Percentiles rank a stretch among this genome's conserved stretches.
Conservation (phyloP, 2,797 vertebrate species). For the Parotocinclus haroldoi region DNA sequence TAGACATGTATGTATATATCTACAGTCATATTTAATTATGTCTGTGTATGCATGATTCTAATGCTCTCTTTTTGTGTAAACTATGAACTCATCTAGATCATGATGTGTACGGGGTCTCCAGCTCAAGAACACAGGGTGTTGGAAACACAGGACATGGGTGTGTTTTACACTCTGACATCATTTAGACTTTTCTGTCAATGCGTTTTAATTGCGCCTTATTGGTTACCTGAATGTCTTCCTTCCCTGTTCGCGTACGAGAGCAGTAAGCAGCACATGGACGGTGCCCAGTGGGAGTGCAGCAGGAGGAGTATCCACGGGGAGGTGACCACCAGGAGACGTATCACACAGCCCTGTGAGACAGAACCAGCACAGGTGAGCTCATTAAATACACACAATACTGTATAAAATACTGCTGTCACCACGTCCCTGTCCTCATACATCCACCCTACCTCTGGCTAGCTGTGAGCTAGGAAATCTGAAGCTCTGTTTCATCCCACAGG, state of each 20-base stretch:
- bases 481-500: background rate
- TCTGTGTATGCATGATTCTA: too few species aligned
- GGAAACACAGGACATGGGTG: slow-evolving; percentile 8
- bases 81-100: slow-evolving; percentile 31
- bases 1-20: too few species aligned
- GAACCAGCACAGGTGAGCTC: slow-evolving; percentile 66
- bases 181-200: too few species aligned
- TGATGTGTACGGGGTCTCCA: slow-evolving; percentile 30
- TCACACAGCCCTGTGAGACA: slow-evolving; percentile 64
- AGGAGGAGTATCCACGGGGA: slow-evolving; percentile 65
- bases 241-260: slow-evolving; percentile 11
- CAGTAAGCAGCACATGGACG: slow-evolving; percentile 65
- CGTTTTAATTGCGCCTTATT: too few species aligned
- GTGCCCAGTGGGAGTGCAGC: slow-evolving; percentile 63
- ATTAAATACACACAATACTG: background rate
- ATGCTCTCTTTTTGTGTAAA: too few species aligned
- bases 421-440: too few species aligned
- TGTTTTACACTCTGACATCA: background rate
- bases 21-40: too few species aligned
- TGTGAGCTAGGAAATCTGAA: background rate
- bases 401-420: background rate
- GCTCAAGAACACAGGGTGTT: slow-evolving; percentile 5
- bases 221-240: background rate
- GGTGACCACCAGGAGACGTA: slow-evolving; percentile 68
- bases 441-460: background rate